Evolutionary conservation across 1,140 invertebrate genomes (phyloP).

Genomic region (Ericerus pela): DNA sequence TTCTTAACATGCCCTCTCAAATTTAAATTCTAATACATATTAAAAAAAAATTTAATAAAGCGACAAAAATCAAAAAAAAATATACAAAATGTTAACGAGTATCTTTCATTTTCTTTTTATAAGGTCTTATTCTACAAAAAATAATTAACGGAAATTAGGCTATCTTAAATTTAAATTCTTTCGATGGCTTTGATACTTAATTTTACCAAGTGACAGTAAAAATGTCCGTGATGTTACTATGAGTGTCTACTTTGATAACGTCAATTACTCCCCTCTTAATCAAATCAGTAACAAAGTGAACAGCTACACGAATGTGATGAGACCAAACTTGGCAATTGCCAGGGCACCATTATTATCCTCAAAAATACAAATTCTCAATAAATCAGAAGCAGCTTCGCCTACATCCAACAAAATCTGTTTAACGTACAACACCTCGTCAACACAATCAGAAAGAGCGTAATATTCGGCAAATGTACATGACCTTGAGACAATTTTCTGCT

Average conservation of each 20-base stretch:
- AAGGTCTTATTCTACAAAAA: too few relatives aligned
- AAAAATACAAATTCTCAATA: background rate
- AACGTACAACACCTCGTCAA: background rate
- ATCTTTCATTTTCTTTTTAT: too few relatives aligned
- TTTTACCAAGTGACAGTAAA: background rate
- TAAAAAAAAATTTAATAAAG: too few relatives aligned
- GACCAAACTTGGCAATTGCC: constrained; percentile 19
- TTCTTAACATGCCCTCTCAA: too few relatives aligned
- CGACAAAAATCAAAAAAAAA: too few relatives aligned
- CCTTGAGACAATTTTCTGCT: constrained; percentile 6
- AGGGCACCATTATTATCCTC: constrained; percentile 14
- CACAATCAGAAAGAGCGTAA: background rate
- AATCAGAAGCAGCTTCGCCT: background rate
- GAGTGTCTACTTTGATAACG: background rate
- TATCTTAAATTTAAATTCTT: too few relatives aligned
- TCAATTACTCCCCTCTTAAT: background rate
- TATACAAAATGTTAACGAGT: too few relatives aligned
- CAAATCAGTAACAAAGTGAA: constrained; percentile 17
- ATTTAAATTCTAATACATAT: too few relatives aligned
- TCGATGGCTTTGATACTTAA: background rate
- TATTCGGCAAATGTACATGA: constrained; percentile 2
- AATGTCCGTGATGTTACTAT: background rate
- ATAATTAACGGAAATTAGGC: too few relatives aligned
- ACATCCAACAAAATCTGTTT: background rate
- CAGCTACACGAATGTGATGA: constrained; percentile 24